Base-by-base conservation (phyloP, 2,888 invertebrate genomes). In the Drosophila melanocephala region DNA sequence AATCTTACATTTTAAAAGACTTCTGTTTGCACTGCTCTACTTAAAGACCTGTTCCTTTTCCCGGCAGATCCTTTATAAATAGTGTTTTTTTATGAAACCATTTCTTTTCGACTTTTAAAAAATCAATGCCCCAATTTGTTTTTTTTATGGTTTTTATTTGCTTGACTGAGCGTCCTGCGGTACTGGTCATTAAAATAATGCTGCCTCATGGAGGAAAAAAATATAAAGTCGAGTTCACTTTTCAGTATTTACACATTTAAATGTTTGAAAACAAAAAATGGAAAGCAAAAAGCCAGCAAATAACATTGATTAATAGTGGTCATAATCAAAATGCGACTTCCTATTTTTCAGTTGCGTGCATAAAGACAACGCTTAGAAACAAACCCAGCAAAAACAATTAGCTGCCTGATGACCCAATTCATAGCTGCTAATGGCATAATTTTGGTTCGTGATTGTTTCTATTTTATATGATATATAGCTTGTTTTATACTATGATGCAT, bases 271-370 rank as follows among this genome's bases (percentile, higher is more conserved):
- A 5, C n/a, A 30, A n/a, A n/a, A n/a, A 47, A 28, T 7, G 22
- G n/a, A 28, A 42, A 42, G 63, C 66, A 56, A 10, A 52, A 50
- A 50, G 12, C 47, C 50, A 42, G 39, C 61, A 69, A 68, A 74
- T 51, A 58, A 64, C 64, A 56, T 75, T 88, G 90, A 90, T 90
- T 83, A 88, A 86, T 90, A 77, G 86, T 64, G 53, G 62, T 65
- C 63, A 73, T 81, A 85, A 83, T 78, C 81, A 81, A 78, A 66
- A 58, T 58, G 60, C 52, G 53, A 56, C 53, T 47, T 60, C 35
- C 47, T 59, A 64, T 78, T 75, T 79, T 67, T 72, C 75, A 81
- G 44, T 61, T 61, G 71, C 61, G 61, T 61, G 70, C 70, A 51
- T 55, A 35, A 28, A 58, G 58, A 42, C 63, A 77, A 37, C 61